Base-by-base conservation (phyloP, 2,888 invertebrate genomes). In the Amorpha juglandis region DNA sequence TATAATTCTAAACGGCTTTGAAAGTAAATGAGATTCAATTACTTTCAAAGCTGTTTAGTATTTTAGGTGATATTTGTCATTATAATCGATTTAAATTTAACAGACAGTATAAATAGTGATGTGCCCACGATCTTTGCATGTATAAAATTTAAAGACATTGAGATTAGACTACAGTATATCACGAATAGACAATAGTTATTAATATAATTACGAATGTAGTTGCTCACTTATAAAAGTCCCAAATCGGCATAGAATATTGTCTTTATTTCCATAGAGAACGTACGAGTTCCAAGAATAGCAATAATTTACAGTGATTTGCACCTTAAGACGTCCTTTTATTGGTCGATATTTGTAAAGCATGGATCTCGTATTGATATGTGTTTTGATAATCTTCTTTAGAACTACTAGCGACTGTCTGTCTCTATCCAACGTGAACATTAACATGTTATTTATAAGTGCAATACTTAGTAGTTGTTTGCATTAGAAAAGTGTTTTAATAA, bases 151-250 rank as follows among this genome's bases (percentile, higher is more conserved):
- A 58, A 58, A 58, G 58, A 58, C 58, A 58, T 58, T 58, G 58
- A 38, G 42, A 42, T 58, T 55, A 58, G 58, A 47, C 71, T 64
- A 69, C 58, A 50, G 42, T 58, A n/a, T 53, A 58, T 58, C 16
- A 6, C 19, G 16, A 58, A 42, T 58, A 42, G 58, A 42, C 58
- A 58, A 42, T 58, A 58, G 58, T 58, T 42, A 12, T 58, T 58
- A 58, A 58, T 42, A 42, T 58, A 58, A 42, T 58, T 58, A 58
- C 19, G 58, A 58, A 58, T 16, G 16, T 58, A 58, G 58, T 58
- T 58, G 58, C 58, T 58, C 58, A 58, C 58, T 38, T 58, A 58
- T 35, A 38, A 58, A 35, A 35, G 19, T 42, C 19, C 42, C 58
- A n/a, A 58, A 19, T 42, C 19, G 58, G 42, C 58, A 58, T 58